Base-by-base conservation (phyloP, 1,140 invertebrate genomes). In the Atta cephalotes region DNA sequence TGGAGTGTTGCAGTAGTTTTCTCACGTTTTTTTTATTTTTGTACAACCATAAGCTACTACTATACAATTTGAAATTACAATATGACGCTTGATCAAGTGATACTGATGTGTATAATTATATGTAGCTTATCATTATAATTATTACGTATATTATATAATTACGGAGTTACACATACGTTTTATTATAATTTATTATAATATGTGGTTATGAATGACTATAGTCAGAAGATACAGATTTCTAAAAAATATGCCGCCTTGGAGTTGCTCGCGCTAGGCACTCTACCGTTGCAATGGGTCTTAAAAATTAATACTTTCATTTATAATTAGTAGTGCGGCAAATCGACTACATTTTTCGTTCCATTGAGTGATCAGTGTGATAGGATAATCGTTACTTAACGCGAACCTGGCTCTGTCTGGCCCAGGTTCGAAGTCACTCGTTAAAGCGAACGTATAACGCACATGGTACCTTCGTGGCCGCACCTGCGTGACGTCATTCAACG, bases 301-400 rank as follows among this genome's bases (percentile, higher is more conserved):
- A 18, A 58, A 45, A 58, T 82, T 82, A 82, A 51, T 66, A 80
- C 35, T 45, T 72, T 82, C 14, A 60, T 74, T 74, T 60, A 21
- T 62, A 62, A 62, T 63, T 84, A 76, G 12, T 35, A 31, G 39
- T 12, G 56, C 72, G 65, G 68, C n/a, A 28, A 84, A 84, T 74
- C 5, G 39, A 62, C 18, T 39, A 56, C 7, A 74, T 76, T 76
- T 84, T 76, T 63, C 18, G 56, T 74, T 62, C 12, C 12, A 28
- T 12, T 21, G 39, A n/a, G 21, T 49, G 31, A 80, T 80, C 45
- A 49, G 16, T 12, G 14, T 58, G 53, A 87, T 66, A 89, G 85
- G 89, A 87, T 90, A 90, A 90, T 87, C 79, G 88, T 84, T 62
- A 39, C 74, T 90, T 84, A 84, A 90, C 62, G 79, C 72, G 31